These are phyloP conservation scores for Probaryconus sp. DNA, from an alignment of 1,140 invertebrate species.

Conservation along the genomic window DNA sequence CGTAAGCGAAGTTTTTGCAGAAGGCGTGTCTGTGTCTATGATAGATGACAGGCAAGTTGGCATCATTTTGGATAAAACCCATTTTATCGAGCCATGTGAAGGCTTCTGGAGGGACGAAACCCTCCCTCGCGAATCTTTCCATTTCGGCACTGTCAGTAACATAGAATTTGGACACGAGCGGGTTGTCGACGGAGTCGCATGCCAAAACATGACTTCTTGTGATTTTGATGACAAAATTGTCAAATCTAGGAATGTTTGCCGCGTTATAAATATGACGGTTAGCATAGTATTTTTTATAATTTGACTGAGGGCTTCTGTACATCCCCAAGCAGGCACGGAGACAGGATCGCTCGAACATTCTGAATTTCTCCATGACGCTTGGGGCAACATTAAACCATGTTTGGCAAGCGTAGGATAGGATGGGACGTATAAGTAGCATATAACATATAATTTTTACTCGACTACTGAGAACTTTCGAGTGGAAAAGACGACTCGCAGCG, in stretches of 20 bases:
- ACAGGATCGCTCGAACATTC: slow-evolving; percentile 31
- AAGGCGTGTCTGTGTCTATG: slow-evolving; percentile 6
- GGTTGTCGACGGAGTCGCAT: neutral
- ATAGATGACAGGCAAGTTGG: slow-evolving; percentile 10
- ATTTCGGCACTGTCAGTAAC: neutral
- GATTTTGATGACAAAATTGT: slow-evolving; percentile 10
- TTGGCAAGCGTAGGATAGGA: slow-evolving; percentile 8
- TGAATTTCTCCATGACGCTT: slow-evolving; percentile 7
- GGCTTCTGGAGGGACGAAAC: slow-evolving; percentile 2
- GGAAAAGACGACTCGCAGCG: slow-evolving; percentile 1
- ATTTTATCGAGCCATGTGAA: neutral
- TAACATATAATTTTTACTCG: slow-evolving; percentile 30
- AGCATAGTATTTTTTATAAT: slow-evolving; percentile 13
- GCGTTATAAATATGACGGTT: neutral
- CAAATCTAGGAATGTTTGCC: slow-evolving; percentile 12
- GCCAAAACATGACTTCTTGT: neutral
- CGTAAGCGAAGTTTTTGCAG: neutral
- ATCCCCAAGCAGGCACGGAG: slow-evolving; percentile 14
- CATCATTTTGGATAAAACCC: slow-evolving; percentile 3
- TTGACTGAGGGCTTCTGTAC: neutral
- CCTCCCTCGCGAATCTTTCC: neutral
- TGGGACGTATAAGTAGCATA: slow-evolving; percentile 4
- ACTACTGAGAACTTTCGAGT: slow-evolving; percentile 8
- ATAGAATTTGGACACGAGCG: neutral
- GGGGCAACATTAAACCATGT: slow-evolving; percentile 15